Conservation (phyloP, 2,888 invertebrate species). For the Epiblema foenella region DNA sequence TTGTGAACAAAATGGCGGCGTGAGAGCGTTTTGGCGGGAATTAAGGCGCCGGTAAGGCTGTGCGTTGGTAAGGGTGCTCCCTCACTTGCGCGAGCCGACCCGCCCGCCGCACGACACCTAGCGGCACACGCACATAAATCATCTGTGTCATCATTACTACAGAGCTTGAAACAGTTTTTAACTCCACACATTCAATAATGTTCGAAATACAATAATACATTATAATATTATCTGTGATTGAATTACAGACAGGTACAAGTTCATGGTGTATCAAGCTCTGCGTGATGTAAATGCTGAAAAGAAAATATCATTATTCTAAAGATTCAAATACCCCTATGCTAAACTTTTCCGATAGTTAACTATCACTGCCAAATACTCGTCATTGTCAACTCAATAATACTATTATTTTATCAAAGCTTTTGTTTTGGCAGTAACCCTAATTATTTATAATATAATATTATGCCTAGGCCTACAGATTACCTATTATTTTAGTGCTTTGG, state of each 20-base stretch:
- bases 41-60: slow-evolving; percentile 89
- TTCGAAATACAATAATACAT: background rate
- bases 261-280: slow-evolving; percentile 53
- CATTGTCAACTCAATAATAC: slow-evolving; percentile 60
- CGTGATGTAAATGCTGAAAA: slow-evolving; percentile 75
- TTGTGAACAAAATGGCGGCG: slow-evolving; percentile 84
- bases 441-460: slow-evolving; percentile 68
- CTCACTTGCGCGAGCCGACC: slow-evolving; percentile 94
- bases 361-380: slow-evolving; percentile 71
- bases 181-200: background rate
- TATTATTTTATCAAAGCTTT: slow-evolving; percentile 60
- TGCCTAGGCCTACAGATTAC: slow-evolving; percentile 73
- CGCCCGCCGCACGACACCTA: slow-evolving; percentile 94
- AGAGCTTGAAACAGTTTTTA: slow-evolving; percentile 35
- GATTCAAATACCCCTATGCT: slow-evolving; percentile 53
- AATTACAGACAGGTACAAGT: background rate
- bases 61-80: slow-evolving; percentile 99
- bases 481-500: slow-evolving; percentile 80
- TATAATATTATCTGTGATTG: too few species aligned
- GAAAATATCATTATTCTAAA: slow-evolving; percentile 67
- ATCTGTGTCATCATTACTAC: slow-evolving; percentile 59
- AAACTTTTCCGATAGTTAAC: slow-evolving; percentile 60
- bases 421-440: slow-evolving; percentile 73
- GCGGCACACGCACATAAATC: slow-evolving; percentile 82
- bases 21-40: slow-evolving; percentile 79